Percentiles rank a stretch among this genome's conserved stretches.
Conservation (phyloP, 2,113 vertebrate species). For the Calyptommatus sinebrachiatus region DNA sequence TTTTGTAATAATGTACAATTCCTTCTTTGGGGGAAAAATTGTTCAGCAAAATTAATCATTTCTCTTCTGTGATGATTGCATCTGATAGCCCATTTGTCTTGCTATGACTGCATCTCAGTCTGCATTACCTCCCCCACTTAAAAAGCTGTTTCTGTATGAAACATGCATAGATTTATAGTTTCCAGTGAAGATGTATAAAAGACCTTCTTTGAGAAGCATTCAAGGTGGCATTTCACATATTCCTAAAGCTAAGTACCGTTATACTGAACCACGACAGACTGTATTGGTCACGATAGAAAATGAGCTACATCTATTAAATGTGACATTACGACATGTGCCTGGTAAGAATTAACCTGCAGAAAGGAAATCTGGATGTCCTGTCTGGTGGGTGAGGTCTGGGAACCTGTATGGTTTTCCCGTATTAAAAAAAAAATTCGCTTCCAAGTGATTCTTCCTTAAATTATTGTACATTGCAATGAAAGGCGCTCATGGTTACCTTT, state of each 20-base stretch:
- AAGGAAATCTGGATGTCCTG: neutral
- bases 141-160: neutral
- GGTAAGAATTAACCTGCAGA: neutral
- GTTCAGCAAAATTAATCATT: too few species aligned
- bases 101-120: too few species aligned
- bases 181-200: too few species aligned
- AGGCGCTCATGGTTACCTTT: slow-evolving; percentile 31
- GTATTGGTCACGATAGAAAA: slow-evolving; percentile 6
- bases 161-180: neutral
- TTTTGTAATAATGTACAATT: too few species aligned
- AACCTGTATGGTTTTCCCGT: neutral
- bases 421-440: neutral
- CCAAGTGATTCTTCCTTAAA: slow-evolving; percentile 29
- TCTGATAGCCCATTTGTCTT: too few species aligned
- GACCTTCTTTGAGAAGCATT: too few species aligned
- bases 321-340: neutral
- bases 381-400: neutral
- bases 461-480: slow-evolving; percentile 17
- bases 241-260: neutral
- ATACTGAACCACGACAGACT: slow-evolving; percentile 6
- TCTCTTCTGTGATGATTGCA: too few species aligned
- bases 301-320: slow-evolving; percentile 17
- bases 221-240: too few species aligned
- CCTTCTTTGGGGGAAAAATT: too few species aligned
- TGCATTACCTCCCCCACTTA: too few species aligned